A percentile compares a stretch with the other conserved stretches of the same genome.
These are phyloP conservation scores for Epistrophella euchroma DNA, from an alignment of 2,888 invertebrate genomes.

Conservation along the genomic window DNA sequence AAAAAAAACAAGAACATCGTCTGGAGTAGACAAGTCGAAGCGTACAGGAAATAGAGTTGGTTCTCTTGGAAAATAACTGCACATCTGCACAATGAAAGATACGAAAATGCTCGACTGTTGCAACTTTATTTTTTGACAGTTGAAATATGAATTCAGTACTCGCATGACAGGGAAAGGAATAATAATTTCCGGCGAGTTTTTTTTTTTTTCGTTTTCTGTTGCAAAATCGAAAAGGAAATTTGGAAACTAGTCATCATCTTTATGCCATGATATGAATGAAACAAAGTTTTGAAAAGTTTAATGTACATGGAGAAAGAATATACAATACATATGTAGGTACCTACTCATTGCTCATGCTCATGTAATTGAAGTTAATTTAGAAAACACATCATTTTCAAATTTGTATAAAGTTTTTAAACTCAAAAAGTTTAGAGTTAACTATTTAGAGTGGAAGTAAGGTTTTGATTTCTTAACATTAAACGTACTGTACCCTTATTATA, in stretches of 20 bases:
- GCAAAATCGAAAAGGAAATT: conserved; percentile 37
- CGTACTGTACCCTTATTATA: neutral
- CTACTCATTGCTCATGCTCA: conserved; percentile 2
- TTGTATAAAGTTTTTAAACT: conserved; percentile 15
- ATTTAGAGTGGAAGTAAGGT: neutral
- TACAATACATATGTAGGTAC: neutral
- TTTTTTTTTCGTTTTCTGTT: conserved; percentile 1
- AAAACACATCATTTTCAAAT: conserved; percentile 35
- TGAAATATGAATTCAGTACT: conserved; percentile 61
- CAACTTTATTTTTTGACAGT: conserved; percentile 59
- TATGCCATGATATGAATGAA: neutral
- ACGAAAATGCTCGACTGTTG: conserved; percentile 21
- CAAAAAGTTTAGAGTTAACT: neutral
- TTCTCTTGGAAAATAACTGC: conserved; percentile 26
- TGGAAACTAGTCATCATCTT: conserved; percentile 22
- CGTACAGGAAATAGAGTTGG: neutral
- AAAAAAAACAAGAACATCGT: conserved; percentile 3
- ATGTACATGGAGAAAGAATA: conserved; percentile 5
- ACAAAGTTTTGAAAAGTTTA: conserved; percentile 42
- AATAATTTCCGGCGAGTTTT: conserved; percentile 62
- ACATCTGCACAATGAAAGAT: conserved; percentile 37
- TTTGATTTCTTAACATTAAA: conserved; percentile 2
- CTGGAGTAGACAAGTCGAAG: conserved; percentile 30
- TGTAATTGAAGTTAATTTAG: conserved; percentile 31
- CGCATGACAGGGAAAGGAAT: conserved; percentile 63